Evolutionary conservation across 2,888 invertebrate genomes (phyloP), one percentile per base, ranked within the genome.

Genomic region (Drosophila falleni): DNA sequence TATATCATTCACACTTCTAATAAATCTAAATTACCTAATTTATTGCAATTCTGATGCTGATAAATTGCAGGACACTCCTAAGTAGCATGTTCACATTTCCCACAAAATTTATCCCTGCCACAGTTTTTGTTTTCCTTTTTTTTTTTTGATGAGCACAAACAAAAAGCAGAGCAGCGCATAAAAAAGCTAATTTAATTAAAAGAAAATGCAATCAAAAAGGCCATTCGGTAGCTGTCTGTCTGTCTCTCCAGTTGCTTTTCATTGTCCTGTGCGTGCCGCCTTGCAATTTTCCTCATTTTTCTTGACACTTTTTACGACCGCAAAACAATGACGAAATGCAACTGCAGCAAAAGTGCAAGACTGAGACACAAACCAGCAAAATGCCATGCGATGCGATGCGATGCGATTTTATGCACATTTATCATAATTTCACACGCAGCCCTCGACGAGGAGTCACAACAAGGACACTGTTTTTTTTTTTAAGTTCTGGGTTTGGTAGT

Each of bases 391-490:
- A 67, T 75, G 69, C 63, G 15, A 46, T 35, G 35, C 55, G 79
- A 56, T 44, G 44, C 87, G 83, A 87, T 84, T 84, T 86, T 86
- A 86, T 86, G 89, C 86, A 84, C 87, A 87, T 87, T 87, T 87
- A 89, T 87, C 87, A 87, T 87, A 87, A 87, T 87, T 87, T 87
- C 89, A 87, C 89, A 87, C 89, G 87, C 81, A 84, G 88, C 85
- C 80, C 74, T 71, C 71, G 78, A 70, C 80, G 71, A 53, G 68
- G 47, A 63, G 74, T 76, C 78, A 78, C 81, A 78, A 80, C 72
- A 81, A 61, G 66, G 74, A 71, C 78, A 78, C 62, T n/a, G n/a
- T n/a, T 54, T 71, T 59, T 49, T 33, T 49, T 19, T 19, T 53
- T 60, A 37, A 31, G 53, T 65, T 67, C 59, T 69, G 76, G 72